Evolutionary conservation across 2,113 vertebrate species (phyloP), one percentile per base, ranked within the genome.

Genomic region (Elephas maximus): DNA sequence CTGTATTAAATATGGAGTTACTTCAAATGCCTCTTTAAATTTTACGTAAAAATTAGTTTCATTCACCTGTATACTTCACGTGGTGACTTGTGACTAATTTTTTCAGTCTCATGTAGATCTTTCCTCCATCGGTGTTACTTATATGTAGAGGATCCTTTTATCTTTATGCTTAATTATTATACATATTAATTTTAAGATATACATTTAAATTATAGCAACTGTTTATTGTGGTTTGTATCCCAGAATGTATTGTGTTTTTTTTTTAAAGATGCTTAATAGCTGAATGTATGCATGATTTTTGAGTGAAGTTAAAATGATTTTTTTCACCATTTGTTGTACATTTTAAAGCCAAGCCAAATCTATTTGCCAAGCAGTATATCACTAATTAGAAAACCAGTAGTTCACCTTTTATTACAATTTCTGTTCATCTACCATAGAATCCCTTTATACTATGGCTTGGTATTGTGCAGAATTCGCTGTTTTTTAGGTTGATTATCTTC

Each of bases 151-250:
- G 77, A 90, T 94, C 90, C 94, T 98, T n/a, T 98, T 97, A 63
- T 97, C 84, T 98, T 98, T 98, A 96, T 97, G 94, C 97, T 89
- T 98, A 98, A 97, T 24, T 65, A 94, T 96, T 98, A 96, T 94
- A 95, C 95, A 98, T 95, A 93, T 88, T 97, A 96, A 94, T 96
- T 97, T 97, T 98, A 98, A 94, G 60, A 73, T 88, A 90, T 95
- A 95, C 73, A 91, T 98, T 97, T 97, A 95, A 98, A 95, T 93
- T 96, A 90, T 94, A 96, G 92, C 94, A 95, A 86, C 90, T 93
- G 78, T 88, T 95, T 95, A 67, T 96, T 97, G 48, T 97, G 97
- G 92, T 98, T 98, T 97, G 89, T 97, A 98, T 97, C 98, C 74
- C 95, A 88, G 93, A 97, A 85, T 97, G 86, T 98, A 93, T 97